Evolutionary conservation across 2,797 vertebrate species (phyloP), one percentile per base, ranked within the genome.

Genomic region (Acrocephalus scirpaceus): DNA sequence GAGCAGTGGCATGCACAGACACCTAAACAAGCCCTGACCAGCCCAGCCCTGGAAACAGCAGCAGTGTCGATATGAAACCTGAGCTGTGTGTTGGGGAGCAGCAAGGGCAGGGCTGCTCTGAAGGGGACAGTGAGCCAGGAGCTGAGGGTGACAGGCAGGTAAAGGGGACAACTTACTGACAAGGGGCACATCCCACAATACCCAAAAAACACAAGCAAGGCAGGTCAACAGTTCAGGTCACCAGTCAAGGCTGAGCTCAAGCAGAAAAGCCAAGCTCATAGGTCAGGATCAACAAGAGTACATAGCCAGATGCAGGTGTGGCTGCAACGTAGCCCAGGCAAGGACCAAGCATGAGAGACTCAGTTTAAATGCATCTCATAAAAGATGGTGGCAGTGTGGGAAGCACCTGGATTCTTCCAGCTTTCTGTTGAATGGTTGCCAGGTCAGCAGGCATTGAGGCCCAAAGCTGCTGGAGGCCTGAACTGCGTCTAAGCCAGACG

Each of bases 11-110:
- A n/a, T 3, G 56, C 34, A 84, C 77, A 38, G 44, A 73, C 56
- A 87, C 56, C 48, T 29, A 2, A 87, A 90, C 90, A 88, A 91
- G 88, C 75, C 90, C 87, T 65, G 87, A 74, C 69, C 76, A 90
- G 94, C 65, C 65, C 78, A 27, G 44, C n/a, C 22, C 40, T 2
- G 1, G n/a, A 56, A 79, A 25, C 48, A 74, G 71, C 38, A 74
- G 64, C 74, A 50, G 11, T 0, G 11, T 0, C 67, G 57, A 36
- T 7, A 2, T 2, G 30, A 54, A 90, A 79, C 32, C 23, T 34
- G 56, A 88, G 50, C 56, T 48, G 30, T 4, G 14, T 10, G 19
- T 0, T 26, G 44, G 76, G 72, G 38, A 88, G 51, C 57, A 74
- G 54, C 47, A 42, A 66, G 25, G 47, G 61, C 45, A 57, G 73